phyloP scores from a whole-genome alignment of 37 sponge, comb jelly and placozoan genomes.

The Cladorhizidae sp. region DNA sequence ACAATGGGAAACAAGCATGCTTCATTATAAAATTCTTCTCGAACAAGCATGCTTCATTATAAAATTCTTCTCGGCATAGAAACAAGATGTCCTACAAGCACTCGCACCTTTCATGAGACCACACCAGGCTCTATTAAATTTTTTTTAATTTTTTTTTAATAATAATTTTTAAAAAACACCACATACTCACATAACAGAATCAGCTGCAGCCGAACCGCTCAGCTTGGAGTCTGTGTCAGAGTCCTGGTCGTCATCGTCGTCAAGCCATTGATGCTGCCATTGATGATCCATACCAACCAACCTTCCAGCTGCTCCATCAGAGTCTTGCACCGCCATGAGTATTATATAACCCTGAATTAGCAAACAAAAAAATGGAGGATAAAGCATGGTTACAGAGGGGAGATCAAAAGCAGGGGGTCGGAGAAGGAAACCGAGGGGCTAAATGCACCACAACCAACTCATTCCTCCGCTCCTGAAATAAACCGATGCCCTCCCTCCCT shows the following conservation, averaged over 20 bases:
- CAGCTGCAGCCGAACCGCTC: slow-evolving; percentile 53
- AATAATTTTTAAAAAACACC: neutral
- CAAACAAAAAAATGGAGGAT: neutral
- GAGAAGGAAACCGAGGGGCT: no score
- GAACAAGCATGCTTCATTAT: no score
- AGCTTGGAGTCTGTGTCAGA: slow-evolving; percentile 69
- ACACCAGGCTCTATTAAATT: no score
- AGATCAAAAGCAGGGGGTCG: no score
- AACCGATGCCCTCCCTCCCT: no score
- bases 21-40: no score
- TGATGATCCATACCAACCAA: neutral
- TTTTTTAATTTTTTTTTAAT: neutral
- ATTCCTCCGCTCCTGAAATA: no score
- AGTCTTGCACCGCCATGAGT: slow-evolving; percentile 1
- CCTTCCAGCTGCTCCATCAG: neutral
- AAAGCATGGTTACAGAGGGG: no score
- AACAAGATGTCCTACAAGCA: slow-evolving; percentile 22
- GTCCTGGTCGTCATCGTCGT: slow-evolving; percentile 67
- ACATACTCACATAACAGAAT: slow-evolving; percentile 67
- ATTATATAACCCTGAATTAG: neutral
- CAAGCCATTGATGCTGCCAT: slow-evolving; percentile 32
- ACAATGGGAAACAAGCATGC: no score
- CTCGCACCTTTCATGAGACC: no score
- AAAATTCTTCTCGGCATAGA: no score
- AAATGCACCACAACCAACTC: no score